phyloP scores from a whole-genome alignment of 23 tunicate genomes.

The Clavelina lepadiformis region DNA sequence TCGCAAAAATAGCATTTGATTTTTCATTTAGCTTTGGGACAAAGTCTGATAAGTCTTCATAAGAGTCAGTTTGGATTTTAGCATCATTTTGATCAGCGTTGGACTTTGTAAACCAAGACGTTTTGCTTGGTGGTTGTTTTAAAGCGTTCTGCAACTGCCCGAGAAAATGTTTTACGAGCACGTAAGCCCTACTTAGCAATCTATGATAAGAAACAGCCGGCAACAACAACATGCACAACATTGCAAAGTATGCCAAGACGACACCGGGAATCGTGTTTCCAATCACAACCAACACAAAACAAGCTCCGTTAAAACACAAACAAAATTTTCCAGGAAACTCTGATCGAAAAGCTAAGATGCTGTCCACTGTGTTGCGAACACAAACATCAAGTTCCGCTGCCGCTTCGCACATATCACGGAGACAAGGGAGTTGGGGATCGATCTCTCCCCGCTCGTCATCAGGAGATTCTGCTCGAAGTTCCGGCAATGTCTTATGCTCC shows the following conservation, averaged over 20 bases:
- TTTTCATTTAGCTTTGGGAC: constrained; percentile 57
- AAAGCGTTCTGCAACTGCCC: constrained; percentile 57
- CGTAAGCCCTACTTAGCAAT: constrained; percentile 28
- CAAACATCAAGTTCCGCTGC: constrained; percentile 22
- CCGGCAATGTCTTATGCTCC: constrained; percentile 89
- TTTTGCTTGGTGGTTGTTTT: constrained; percentile 33
- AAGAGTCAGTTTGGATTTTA: neutral
- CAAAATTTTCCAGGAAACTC: constrained; percentile 57
- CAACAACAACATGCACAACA: constrained; percentile 46
- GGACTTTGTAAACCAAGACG: constrained; percentile 16
- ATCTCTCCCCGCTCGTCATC: constrained; percentile 88
- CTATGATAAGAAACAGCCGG: constrained; percentile 53
- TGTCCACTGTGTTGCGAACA: neutral
- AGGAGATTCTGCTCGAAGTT: constrained; percentile 67
- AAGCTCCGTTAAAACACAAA: constrained; percentile 4
- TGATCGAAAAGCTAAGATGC: constrained; percentile 13
- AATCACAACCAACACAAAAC: constrained; percentile 9
- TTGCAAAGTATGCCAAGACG: constrained; percentile 10
- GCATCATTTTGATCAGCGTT: constrained; percentile 4
- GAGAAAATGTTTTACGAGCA: constrained; percentile 49
- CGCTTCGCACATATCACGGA: constrained; percentile 60
- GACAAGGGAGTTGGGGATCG: constrained; percentile 55
- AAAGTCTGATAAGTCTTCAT: constrained; percentile 60
- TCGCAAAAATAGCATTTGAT: constrained; percentile 54
- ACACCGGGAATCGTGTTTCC: constrained; percentile 38